Percentiles rank a stretch among this genome's conserved stretches.
These are phyloP conservation scores for cattle (Bos taurus) DNA, from an alignment of 2,113 vertebrate genomes.

Conservation along the genomic window DNA sequence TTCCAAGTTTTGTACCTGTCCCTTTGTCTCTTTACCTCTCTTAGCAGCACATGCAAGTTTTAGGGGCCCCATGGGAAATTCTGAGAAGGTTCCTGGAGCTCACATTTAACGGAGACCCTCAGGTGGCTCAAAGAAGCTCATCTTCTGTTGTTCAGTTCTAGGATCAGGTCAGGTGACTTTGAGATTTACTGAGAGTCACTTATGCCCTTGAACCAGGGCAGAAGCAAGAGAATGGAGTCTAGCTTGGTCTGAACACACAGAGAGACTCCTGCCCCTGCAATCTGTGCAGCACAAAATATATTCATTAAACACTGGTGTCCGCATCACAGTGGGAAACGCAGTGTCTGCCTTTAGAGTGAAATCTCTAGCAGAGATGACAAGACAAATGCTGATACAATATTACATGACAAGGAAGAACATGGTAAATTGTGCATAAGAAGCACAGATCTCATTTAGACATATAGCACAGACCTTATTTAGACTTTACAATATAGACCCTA, in stretches of 20 bases:
- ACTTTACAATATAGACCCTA: background rate
- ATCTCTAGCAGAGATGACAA: background rate
- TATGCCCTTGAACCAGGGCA: background rate
- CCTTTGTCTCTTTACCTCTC: background rate
- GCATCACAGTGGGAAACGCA: background rate
- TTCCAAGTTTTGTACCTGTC: background rate
- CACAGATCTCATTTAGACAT: background rate
- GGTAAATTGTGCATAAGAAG: background rate
- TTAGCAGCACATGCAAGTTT: background rate
- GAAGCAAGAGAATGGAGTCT: background rate
- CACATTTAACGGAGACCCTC: background rate
- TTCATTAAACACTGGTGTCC: background rate
- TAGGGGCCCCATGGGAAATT: background rate
- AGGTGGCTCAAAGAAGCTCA: background rate
- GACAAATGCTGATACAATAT: background rate
- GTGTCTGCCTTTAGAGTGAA: background rate
- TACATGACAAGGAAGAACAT: background rate
- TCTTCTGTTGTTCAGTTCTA: background rate
- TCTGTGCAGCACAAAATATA: background rate
- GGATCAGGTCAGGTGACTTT: background rate
- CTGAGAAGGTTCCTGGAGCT: background rate
- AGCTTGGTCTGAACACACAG: background rate
- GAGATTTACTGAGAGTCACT: background rate
- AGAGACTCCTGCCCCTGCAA: background rate
- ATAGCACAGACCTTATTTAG: background rate